Base-by-base conservation (phyloP, 1,140 invertebrate genomes). In the Plodia interpunctella region DNA sequence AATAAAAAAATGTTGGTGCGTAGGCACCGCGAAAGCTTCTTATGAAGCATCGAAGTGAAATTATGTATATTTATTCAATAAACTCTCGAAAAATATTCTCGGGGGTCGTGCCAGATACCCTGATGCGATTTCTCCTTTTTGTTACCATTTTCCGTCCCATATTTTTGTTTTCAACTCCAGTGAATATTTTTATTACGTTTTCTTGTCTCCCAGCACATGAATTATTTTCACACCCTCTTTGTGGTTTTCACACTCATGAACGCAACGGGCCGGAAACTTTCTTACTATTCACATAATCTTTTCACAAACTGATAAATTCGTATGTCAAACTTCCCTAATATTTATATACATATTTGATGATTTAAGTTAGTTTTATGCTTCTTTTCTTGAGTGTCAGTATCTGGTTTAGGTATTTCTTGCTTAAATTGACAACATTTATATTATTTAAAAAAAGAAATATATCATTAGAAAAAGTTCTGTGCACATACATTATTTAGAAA, bases 41-140 rank as follows among this genome's bases (percentile, higher is more conserved):
- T 78, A 70, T 59, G 70, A 72, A 70, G 65, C 71, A 78, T 78
- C 74, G 74, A 72, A 76, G 66, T 61, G 67, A 79, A 77, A 81
- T 81, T 83, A 83, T 83, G 80, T 85, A 83, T 85, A 83, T 85
- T 85, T 85, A 85, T 85, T 85, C 80, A 85, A 85, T 85, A 81
- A 76, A 74, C 67, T 67, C 70, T 70, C 72, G 61, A n/a, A 78
- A 80, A 79, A 83, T 80, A 78, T 75, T 77, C 74, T 53, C 60
- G 60, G 57, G 72, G 65, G 71, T 78, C 62, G 70, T 74, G 70
- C 55, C 64, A 73, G 72, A 77, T 76, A 79, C 66, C 28, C 28
- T 76, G 77, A 74, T 79, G 70, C 70, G 71, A 74, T 71, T 77
- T 77, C 35, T 71, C 69, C 72, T 64, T 71, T 74, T 76, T 76